Evolutionary conservation across 2,888 invertebrate species (phyloP), one percentile per base, ranked within the genome.

Genomic region (Meteorus colon): DNA sequence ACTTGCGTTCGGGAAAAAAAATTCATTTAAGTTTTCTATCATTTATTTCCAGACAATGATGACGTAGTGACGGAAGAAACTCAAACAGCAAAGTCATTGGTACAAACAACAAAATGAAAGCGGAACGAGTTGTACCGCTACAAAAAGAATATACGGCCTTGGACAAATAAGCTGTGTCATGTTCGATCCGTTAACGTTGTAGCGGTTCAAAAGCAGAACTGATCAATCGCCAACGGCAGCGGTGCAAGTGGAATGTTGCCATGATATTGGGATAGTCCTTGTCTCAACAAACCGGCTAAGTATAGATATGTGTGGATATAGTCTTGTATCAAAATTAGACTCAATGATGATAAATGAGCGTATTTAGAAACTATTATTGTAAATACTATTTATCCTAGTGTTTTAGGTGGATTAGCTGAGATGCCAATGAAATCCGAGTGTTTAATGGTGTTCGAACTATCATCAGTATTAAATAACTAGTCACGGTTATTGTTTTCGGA

Each of bases 161-260:
- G 86, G 81, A 80, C 81, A 84, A 85, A 88, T 87, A 83, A 83
- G 89, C 89, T 87, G 87, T 85, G 88, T 89, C 89, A 89, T 89
- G 87, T 85, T 86, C 83, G 85, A 82, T 82, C 89, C 89, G 89
- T 89, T 89, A 89, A 87, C 84, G 84, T 69, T 29, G 51, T 68
- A 65, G 66, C 74, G 77, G 63, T 74, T 63, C 29, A 71, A 73
- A 75, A 68, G 72, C 60, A 27, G 51, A 68, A 45, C 62, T 24
- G 60, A 69, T 70, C 70, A 51, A 74, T 63, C 37, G 55, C 67
- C 41, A 68, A 62, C 73, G 66, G 37, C 73, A 48, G 34, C 60
- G 63, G 41, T 55, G 51, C 75, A 75, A 69, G 70, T 75, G 70
- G 70, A 70, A 63, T 55, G 55, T 63, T 74, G 51, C 29, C 19